Evolutionary conservation across 2,888 invertebrate genomes (phyloP), one percentile per base, ranked within the genome.

Genomic region (Nysson spinosus): DNA sequence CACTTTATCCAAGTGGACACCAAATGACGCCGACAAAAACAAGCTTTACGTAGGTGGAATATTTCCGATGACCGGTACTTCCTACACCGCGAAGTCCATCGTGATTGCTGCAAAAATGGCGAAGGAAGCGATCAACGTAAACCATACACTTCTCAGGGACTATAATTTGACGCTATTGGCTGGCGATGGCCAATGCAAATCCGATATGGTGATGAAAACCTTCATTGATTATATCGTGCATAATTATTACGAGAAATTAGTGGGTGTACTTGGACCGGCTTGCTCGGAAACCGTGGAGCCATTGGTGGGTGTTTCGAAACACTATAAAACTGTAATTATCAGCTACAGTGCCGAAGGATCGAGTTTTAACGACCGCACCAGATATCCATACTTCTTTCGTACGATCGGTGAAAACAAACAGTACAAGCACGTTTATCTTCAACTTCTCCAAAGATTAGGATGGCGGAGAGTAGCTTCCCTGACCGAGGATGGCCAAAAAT

Each of bases 201-300:
- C 94, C 0, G 94, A 94, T 79, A 89, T 90, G 69, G 94, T 93
- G 0, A 92, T 95, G 91, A 93, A 92, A 69, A 89, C 91, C 0
- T 94, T 94, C 83, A 93, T 95, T 52, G 91, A 93, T 66, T 93
- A 92, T 80, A 90, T 93, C 51, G 88, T 90, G 5, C 87, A 88
- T 49, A 88, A 89, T 51, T 85, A 88, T 32, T 90, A 90, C 67
- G 85, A 88, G 28, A 90, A 90, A 43, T 87, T 94, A 61, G 89
- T 93, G 58, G 95, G 94, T 0, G 91, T 95, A 0, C 82, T 95
- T 40, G 95, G 95, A 4, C 95, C 95, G 0, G 94, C 93, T 0
- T 95, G 95, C 79, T 93, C 94, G 0, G 94, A 95, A 82, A 94
- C 94, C 0, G 92, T 95, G 0, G 94, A 94, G 80, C 94, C 94